Percentiles rank a stretch among this genome's conserved stretches.
Conservation (phyloP, 1,140 invertebrate species). For the Melitaea cinxia region DNA sequence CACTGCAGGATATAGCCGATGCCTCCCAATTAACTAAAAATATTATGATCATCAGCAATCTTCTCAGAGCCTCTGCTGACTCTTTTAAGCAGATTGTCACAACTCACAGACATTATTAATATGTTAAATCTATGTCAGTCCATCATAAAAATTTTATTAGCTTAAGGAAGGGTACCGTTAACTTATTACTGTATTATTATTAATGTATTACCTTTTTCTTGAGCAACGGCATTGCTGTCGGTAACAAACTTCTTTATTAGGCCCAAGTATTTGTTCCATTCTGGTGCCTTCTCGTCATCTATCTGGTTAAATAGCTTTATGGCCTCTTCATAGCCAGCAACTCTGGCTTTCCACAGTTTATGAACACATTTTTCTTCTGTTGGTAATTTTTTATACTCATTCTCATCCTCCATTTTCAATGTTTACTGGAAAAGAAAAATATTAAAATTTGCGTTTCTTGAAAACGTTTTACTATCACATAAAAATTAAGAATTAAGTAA, state of each 20-base stretch:
- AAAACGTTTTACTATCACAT: too few relatives aligned
- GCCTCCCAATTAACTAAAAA: too few relatives aligned
- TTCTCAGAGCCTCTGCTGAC: too few relatives aligned
- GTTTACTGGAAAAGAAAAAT: background rate
- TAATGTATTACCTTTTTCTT: conserved; percentile 91
- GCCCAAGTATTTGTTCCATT: conserved; percentile 95
- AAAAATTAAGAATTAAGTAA: background rate
- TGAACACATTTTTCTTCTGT: conserved; percentile 95
- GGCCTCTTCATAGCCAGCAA: conserved; percentile 96
- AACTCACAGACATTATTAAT: too few relatives aligned
- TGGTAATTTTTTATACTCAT: conserved; percentile 95
- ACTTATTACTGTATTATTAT: too few relatives aligned
- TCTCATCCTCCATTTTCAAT: conserved; percentile 90
- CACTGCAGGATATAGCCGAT: too few relatives aligned
- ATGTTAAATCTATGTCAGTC: too few relatives aligned
- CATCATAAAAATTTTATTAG: too few relatives aligned
- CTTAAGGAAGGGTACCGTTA: too few relatives aligned
- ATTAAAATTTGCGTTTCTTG: background rate
- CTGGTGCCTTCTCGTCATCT: conserved; percentile 95
- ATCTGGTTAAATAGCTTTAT: conserved; percentile 92
- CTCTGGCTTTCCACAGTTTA: conserved; percentile 97
- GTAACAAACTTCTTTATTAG: conserved; percentile 97
- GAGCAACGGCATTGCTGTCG: conserved; percentile 96
- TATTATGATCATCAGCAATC: too few relatives aligned
- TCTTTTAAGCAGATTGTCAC: too few relatives aligned